Conservation (phyloP, 2,113 vertebrate species). For the Callipepla squamata region DNA sequence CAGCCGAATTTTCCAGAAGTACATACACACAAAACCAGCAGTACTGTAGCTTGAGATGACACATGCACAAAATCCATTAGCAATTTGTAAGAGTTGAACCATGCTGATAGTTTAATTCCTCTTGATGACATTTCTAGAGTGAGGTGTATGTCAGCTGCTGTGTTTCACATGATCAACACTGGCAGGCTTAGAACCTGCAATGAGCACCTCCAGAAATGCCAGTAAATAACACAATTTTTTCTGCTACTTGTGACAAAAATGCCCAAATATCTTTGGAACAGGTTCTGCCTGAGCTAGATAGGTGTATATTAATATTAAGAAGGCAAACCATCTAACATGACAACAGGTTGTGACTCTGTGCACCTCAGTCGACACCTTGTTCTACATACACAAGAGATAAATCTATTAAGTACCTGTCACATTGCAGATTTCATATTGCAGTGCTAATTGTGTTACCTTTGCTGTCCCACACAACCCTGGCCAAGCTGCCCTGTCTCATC, state of each 20-base stretch:
- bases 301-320: background rate
- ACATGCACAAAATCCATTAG: conserved; percentile 22
- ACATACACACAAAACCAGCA: background rate
- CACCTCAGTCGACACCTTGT: background rate
- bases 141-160: fast-evolving
- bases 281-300: background rate
- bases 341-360: background rate
- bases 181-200: background rate
- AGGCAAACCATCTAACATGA: background rate
- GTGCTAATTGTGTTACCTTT: background rate
- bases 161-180: fast-evolving
- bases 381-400: background rate
- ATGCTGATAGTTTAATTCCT: conserved; percentile 22
- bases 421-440: background rate
- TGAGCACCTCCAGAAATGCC: background rate
- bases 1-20: background rate
- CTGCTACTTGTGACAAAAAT: background rate
- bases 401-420: background rate
- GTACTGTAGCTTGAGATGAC: conserved; percentile 12
- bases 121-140: background rate
- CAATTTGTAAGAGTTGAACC: conserved; percentile 4
- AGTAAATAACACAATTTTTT: background rate
- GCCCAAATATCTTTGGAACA: background rate
- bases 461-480: background rate
- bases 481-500: background rate